Conservation (phyloP, 2,888 invertebrate species). For the Steromphala cineraria region DNA sequence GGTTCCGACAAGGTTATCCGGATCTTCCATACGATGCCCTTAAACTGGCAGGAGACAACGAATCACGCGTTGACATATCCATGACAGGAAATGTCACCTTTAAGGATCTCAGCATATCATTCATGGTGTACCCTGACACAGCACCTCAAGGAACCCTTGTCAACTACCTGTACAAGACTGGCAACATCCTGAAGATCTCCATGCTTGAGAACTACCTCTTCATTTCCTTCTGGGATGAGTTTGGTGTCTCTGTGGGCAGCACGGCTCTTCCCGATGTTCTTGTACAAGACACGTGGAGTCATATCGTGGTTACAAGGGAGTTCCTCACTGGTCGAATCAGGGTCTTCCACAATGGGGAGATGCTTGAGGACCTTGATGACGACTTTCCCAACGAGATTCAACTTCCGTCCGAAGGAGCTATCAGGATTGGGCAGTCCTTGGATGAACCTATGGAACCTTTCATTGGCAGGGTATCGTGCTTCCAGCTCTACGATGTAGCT, state of each 20-base stretch:
- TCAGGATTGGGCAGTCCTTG: constrained; percentile 39
- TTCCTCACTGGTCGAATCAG: constrained; percentile 46
- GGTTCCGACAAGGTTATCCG: constrained; percentile 35
- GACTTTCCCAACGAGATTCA: constrained; percentile 51
- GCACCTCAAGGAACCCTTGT: constrained; percentile 36
- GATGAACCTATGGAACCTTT: constrained; percentile 40
- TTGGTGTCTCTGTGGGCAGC: constrained; percentile 49
- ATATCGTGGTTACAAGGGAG: constrained; percentile 44
- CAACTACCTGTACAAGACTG: constrained; percentile 39
- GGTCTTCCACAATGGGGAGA: constrained; percentile 43
- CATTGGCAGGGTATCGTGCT: constrained; percentile 44
- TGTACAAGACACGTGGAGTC: constrained; percentile 42
- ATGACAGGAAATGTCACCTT: constrained; percentile 34
- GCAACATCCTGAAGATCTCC: constrained; percentile 40
- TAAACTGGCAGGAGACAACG: constrained; percentile 25
- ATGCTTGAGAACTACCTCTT: constrained; percentile 41
- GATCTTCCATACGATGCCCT: constrained; percentile 40
- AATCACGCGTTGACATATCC: constrained; percentile 36
- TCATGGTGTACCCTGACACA: constrained; percentile 35
- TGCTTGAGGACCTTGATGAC: constrained; percentile 45
- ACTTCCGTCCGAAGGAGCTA: constrained; percentile 40
- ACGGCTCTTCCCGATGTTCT: constrained; percentile 42
- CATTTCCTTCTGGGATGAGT: constrained; percentile 55
- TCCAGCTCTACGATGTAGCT: constrained; percentile 41
- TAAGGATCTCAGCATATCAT: constrained; percentile 37